Base-by-base conservation (phyloP, 2,113 vertebrate genomes). In the Oenanthe oenanthe region DNA sequence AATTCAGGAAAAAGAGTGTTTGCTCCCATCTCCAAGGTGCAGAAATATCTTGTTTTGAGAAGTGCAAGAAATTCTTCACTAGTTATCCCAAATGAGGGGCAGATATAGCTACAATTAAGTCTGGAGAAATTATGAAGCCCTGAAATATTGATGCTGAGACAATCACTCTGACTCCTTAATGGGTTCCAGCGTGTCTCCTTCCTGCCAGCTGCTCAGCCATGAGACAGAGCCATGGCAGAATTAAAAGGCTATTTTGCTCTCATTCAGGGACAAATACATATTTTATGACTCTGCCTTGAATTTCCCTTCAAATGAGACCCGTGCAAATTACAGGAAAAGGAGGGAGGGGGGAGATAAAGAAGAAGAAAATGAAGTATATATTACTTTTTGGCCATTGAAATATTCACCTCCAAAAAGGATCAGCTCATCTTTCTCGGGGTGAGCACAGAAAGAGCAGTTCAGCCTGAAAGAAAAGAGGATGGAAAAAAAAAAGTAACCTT, bases 341-440 rank as follows among this genome's bases (percentile, higher is more conserved):
- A 58, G 71, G 43, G 61, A 74, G 40, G n/a, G 36, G 54, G 85
- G 48, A 86, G 62, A 96, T 68, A 95, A 90, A 88, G 63, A 57
- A 79, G 28, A 84, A 74, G 34, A 60, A 95, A 70, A 95, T 85
- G 83, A 96, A 94, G 76, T 94, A 98, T 98, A 98, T 97, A 66
- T 98, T 98, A 99, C 99, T 99, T 99, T 99, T 98, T 98, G 99
- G 95, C 99, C 99, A 96, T 99, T 99, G 98, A 99, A 99, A 98
- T 98, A 99, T 98, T 99, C 99, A 97, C 99, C 99, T 96, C 99
- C 99, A 91, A 99, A 99, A 79, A 99, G 98, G 94, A 99, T 99
- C 79, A 99, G 97, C 70, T 99, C 99, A 0, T 99, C 99, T 97
- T 98, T 99, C 94, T 99, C 99, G 1, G 99, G 99, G 91, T 99